These are phyloP conservation scores for Papilio glaucus DNA, from an alignment of 1,140 invertebrate genomes.

Conservation along the genomic window DNA sequence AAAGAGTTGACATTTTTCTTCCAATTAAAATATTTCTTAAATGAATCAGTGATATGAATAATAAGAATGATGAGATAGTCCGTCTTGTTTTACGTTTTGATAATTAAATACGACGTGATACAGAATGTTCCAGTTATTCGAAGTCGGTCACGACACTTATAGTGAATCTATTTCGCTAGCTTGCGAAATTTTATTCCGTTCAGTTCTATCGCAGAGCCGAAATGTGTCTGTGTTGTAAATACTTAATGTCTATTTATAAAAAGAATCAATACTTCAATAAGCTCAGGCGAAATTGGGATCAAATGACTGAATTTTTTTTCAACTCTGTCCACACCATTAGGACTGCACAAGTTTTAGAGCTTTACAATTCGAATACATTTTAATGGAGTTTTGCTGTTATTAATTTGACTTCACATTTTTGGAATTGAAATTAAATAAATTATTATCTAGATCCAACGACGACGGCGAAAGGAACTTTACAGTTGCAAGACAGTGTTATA, in stretches of 20 bases:
- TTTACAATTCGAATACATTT: too few species aligned
- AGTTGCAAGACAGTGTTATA: too few species aligned
- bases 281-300: not conserved
- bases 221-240: conserved; percentile 19
- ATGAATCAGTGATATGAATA: not conserved
- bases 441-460: too few species aligned
- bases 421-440: too few species aligned
- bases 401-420: not conserved
- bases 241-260: conserved; percentile 26
- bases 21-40: conserved; percentile 21
- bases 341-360: not conserved
- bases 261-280: conserved; percentile 8
- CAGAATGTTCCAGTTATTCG: conserved; percentile 20
- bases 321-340: not conserved
- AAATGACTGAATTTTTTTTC: not conserved
- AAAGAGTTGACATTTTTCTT: conserved; percentile 21
- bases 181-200: conserved; percentile 31
- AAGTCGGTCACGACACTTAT: conserved; percentile 33
- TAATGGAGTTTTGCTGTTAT: too few species aligned
- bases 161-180: conserved; percentile 27
- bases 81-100: conserved; percentile 18
- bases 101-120: conserved; percentile 27
- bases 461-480: too few species aligned
- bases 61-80: conserved; percentile 6
- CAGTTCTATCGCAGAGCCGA: not conserved